These are phyloP conservation scores for Stictocephala bisonia DNA, from an alignment of 2,888 invertebrate genomes.

Conservation along the genomic window DNA sequence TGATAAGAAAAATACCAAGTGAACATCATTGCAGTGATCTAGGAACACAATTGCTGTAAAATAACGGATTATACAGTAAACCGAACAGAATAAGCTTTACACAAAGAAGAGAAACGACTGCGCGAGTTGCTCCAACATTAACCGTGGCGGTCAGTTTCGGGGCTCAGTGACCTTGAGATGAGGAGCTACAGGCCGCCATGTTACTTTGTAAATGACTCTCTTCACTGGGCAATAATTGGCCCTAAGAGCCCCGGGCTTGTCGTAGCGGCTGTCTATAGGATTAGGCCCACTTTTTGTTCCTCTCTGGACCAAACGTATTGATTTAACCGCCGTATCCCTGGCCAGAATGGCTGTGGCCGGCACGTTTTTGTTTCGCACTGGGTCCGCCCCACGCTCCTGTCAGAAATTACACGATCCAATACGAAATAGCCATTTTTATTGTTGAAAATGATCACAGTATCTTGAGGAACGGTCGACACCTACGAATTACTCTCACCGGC, in stretches of 20 bases:
- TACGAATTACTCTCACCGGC: too few species aligned
- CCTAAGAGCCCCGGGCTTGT: conserved; percentile 31
- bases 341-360: neutral
- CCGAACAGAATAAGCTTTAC: too few species aligned
- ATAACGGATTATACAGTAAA: too few species aligned
- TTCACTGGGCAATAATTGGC: conserved; percentile 38
- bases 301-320: conserved; percentile 16
- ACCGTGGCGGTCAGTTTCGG: too few species aligned
- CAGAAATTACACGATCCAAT: conserved; percentile 2
- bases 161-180: too few species aligned
- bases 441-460: neutral
- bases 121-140: neutral
- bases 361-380: neutral
- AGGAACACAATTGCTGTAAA: too few species aligned
- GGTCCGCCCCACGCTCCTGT: conserved; percentile 5
- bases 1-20: too few species aligned
- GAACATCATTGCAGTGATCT: too few species aligned
- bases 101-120: too few species aligned
- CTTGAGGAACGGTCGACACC: too few species aligned
- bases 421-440: conserved; percentile 3
- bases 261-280: conserved; percentile 30
- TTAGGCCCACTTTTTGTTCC: conserved; percentile 38
- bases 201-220: conserved; percentile 45
- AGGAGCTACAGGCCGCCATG: too few species aligned
- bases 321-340: too few species aligned